Percentiles rank a stretch among this genome's conserved stretches.
These are phyloP conservation scores for Ceyx margarethae DNA, from an alignment of 2,113 vertebrate genomes.

Conservation along the genomic window DNA sequence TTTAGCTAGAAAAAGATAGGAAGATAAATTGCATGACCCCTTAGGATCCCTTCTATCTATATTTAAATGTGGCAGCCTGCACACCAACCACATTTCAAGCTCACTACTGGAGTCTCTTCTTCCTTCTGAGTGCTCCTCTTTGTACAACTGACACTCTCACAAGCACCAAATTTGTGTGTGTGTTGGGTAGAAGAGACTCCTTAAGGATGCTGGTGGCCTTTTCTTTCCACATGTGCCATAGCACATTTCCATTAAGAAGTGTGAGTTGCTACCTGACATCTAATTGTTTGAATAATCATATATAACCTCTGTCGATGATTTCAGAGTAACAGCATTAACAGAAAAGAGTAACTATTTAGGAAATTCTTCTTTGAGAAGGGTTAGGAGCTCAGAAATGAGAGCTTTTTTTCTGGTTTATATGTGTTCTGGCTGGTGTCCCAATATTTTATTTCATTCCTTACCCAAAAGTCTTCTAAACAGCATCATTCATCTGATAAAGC, in stretches of 20 bases:
- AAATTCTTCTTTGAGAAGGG: not conserved
- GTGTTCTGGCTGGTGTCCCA: not conserved
- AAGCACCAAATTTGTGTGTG: not conserved
- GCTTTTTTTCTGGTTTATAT: not conserved
- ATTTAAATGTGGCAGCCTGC: not conserved
- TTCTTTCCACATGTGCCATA: not conserved
- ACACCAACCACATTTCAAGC: not conserved
- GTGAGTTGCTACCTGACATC: not conserved
- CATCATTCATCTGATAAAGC: not conserved
- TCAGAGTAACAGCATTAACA: not conserved
- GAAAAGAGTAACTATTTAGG: not conserved
- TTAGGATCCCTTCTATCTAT: not conserved
- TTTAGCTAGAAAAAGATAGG: not conserved
- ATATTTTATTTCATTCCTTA: not conserved
- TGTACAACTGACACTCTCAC: not conserved
- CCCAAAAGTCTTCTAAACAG: not conserved
- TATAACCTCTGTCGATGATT: not conserved
- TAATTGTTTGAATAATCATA: not conserved
- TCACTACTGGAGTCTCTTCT: rapidly evolving
- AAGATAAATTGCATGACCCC: not conserved
- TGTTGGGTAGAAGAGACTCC: not conserved
- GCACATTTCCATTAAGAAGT: not conserved
- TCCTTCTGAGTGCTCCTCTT: not conserved
- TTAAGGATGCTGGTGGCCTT: not conserved
- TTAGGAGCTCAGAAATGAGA: rapidly evolving